Evolutionary conservation across 2,797 vertebrate species (phyloP), one percentile per base, ranked within the genome.

Genomic region (Pyrocephalus nanus): DNA sequence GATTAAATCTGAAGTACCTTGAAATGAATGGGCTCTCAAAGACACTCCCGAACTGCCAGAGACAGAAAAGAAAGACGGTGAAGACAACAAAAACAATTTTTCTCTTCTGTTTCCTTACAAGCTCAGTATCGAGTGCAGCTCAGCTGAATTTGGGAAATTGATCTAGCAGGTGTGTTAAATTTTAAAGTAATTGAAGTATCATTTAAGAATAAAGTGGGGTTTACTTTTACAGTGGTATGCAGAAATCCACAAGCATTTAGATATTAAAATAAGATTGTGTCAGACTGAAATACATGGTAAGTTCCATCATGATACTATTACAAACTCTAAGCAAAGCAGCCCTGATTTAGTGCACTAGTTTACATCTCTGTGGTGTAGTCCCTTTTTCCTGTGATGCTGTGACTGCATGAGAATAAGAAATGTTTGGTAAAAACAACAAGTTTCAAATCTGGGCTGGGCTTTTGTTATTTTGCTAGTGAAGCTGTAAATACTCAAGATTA

Each of bases 51-150:
- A 40, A 58, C 40, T 34, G 21, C 12, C 62, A 65, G 54, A 86
- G 0, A 8, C 0, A 1, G 45, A 2, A 61, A 70, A 22, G n/a
- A 60, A 65, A 76, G 55, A 78, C 77, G 4, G 4, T n/a, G 11
- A 66, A 70, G 38, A 45, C 0, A 10, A 70, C 3, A 54, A 70
- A 85, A 89, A 36, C 6, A 11, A 9, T 6, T 77, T 84, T 82
- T 50, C 12, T 45, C 32, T 54, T 71, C 40, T 23, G 2, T 66
- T 82, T 67, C 29, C 20, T 65, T 91, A 22, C 27, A 82, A 62
- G 19, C 8, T 57, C 22, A 20, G 22, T 25, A 14, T 43, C 2
- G 3, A 71, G 11, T n/a, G 9, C 29, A 62, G 29, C 23, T 70
- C 36, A 77, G 12, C 8, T 71, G 40, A 74, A 57, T 62, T 71